phyloP scores from a whole-genome alignment of 2,797 vertebrate species.

The Neostethus bicornis region DNA sequence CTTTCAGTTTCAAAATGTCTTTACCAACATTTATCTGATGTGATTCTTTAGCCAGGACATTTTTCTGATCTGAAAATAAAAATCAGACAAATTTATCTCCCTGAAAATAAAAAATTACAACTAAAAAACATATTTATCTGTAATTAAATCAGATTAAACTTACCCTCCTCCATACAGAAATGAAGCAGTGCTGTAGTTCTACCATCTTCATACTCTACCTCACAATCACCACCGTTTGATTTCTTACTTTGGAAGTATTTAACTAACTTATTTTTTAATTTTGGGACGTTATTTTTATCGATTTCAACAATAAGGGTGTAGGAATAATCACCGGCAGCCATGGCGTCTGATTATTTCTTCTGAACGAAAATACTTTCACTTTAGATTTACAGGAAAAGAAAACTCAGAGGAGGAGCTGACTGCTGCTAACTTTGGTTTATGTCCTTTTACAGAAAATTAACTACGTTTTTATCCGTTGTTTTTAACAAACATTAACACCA shows the following conservation, averaged over 20 bases:
- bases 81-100: not conserved
- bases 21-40: conserved; percentile 63
- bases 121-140: too few species aligned
- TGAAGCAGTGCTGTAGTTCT: conserved; percentile 51
- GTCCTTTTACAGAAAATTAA: not conserved
- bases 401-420: fast-evolving
- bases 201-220: conserved; percentile 45
- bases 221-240: conserved; percentile 74
- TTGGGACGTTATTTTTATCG: conserved; percentile 27
- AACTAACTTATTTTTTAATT: conserved; percentile 67
- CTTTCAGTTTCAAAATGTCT: conserved; percentile 52
- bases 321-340: conserved; percentile 17
- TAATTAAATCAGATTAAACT: too few species aligned
- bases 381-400: conserved; percentile 61
- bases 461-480: fast-evolving
- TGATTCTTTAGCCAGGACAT: conserved; percentile 60
- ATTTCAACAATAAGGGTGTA: conserved; percentile 63
- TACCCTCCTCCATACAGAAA: conserved; percentile 73
- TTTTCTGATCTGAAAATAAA: conserved; percentile 52
- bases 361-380: conserved; percentile 65
- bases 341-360: not conserved
- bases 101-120: not conserved
- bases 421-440: fast-evolving
- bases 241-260: conserved; percentile 81
- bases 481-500: not conserved